Percentiles rank a stretch among this genome's conserved stretches.
Conservation (phyloP, 2,797 vertebrate genomes). For the Cynodonichthys magdalenae region DNA sequence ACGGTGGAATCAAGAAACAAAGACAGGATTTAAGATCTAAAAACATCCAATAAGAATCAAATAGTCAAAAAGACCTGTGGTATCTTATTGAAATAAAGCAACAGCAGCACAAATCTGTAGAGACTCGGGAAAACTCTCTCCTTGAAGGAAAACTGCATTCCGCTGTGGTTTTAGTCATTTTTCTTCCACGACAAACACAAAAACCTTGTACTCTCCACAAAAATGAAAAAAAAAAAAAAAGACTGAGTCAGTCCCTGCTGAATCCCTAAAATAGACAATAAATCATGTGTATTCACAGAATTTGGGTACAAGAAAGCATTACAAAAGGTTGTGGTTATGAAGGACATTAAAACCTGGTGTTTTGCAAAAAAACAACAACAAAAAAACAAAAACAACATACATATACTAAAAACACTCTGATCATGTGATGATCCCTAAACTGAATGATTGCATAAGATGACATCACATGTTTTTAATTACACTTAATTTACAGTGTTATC, state of each 20-base stretch:
- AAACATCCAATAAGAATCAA: not conserved
- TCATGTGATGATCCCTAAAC: too few relatives aligned
- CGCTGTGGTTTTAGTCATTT: constrained; percentile 17
- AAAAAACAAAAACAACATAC: too few relatives aligned
- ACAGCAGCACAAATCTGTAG: constrained; percentile 11
- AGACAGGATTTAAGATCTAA: constrained; percentile 2
- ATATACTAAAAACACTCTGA: too few relatives aligned
- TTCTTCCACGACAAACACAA: constrained; percentile 15
- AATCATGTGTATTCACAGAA: constrained; percentile 13
- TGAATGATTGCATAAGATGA: too few relatives aligned
- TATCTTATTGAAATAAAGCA: not conserved
- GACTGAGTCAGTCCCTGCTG: constrained; percentile 3
- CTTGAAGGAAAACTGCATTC: constrained; percentile 30
- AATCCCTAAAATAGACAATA: constrained; percentile 27
- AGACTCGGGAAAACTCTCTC: not conserved
- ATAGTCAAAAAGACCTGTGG: not conserved
- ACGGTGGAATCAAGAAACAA: not conserved
- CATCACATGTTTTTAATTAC: too few relatives aligned
- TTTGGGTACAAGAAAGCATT: not conserved
- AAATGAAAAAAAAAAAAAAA: constrained; percentile 17
- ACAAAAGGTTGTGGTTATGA: not conserved
- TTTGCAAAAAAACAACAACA: not conserved
- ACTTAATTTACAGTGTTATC: too few relatives aligned
- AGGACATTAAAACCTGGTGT: not conserved
- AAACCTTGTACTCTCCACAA: constrained; percentile 14